A percentile compares a stretch with the other conserved stretches of the same genome.
Conservation (phyloP, 2,888 invertebrate species). For the Amitus sp. region DNA sequence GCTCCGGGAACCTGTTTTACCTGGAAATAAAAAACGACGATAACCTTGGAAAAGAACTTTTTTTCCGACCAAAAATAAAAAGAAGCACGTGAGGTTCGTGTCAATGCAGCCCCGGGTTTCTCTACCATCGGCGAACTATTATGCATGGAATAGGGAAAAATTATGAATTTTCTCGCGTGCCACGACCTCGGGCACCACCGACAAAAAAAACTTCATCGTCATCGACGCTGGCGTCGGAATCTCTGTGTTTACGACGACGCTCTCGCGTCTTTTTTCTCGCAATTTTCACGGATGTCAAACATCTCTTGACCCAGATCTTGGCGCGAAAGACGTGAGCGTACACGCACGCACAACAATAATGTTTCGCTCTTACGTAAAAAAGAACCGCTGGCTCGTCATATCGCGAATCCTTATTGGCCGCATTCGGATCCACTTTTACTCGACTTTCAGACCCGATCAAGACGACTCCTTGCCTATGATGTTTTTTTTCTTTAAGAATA, state of each 20-base stretch:
- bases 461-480: no score
- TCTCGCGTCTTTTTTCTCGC: constrained; percentile 24
- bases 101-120: constrained; percentile 1
- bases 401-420: neutral
- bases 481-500: no score
- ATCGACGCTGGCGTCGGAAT: constrained; percentile 2
- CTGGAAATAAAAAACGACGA: neutral
- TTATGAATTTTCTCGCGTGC: constrained; percentile 15
- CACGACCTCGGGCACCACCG: constrained; percentile 21
- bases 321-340: constrained; percentile 24
- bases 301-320: constrained; percentile 64
- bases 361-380: constrained; percentile 27
- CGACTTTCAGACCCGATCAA: no score
- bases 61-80: neutral
- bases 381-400: no score
- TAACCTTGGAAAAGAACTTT: neutral
- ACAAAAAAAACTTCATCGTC: constrained; percentile 23
- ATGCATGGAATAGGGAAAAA: constrained; percentile 18
- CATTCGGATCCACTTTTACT: no score
- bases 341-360: constrained; percentile 32
- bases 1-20: neutral
- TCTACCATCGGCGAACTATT: constrained; percentile 24
- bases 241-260: constrained; percentile 26
- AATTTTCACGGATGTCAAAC: constrained; percentile 59
- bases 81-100: neutral